Conservation (phyloP, 2,888 invertebrate species). For the Keiferia lycopersicella region DNA sequence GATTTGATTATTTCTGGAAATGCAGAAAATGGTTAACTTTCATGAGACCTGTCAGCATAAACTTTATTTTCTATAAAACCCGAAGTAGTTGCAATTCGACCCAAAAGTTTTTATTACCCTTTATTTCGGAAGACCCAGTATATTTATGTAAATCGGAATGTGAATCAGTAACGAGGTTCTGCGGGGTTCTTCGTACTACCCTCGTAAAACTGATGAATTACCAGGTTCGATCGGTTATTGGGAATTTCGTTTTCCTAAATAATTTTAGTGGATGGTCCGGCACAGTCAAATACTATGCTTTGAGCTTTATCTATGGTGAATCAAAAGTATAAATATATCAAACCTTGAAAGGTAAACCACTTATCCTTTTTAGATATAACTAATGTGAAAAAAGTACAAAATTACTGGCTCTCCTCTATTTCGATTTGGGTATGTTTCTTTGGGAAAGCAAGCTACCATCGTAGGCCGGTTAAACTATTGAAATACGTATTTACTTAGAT, state of each 20-base stretch:
- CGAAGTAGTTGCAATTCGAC: background rate
- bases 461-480: too few species aligned
- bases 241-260: background rate
- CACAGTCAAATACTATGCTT: background rate
- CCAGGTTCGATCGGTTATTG: constrained; percentile 13
- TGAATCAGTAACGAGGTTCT: constrained; percentile 6
- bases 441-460: too few species aligned
- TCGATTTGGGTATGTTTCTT: too few species aligned
- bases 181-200: background rate
- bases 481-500: background rate
- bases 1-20: background rate
- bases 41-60: background rate
- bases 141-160: constrained; percentile 18
- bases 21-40: background rate
- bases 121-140: background rate
- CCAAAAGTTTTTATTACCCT: constrained; percentile 8
- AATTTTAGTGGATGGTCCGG: background rate
- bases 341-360: too few species aligned
- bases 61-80: constrained; percentile 5
- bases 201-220: constrained; percentile 22
- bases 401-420: too few species aligned
- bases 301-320: too few species aligned
- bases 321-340: too few species aligned
- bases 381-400: too few species aligned
- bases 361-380: too few species aligned